These are phyloP conservation scores for Anaspis maculata DNA, from an alignment of 2,888 invertebrate genomes.

Conservation along the genomic window DNA sequence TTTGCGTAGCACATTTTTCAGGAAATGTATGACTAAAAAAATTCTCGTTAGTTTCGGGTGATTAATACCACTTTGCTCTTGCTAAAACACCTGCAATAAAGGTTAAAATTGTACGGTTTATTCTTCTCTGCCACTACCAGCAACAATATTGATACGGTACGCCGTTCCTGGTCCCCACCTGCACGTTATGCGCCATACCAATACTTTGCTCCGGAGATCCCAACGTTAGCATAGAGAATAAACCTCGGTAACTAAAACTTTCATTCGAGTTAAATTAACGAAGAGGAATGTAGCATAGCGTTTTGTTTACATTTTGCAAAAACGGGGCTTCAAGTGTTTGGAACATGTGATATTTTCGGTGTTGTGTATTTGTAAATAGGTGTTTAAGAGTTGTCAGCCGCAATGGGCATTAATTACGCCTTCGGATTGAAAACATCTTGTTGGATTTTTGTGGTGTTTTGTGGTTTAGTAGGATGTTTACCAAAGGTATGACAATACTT, in stretches of 20 bases:
- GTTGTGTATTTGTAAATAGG: background rate
- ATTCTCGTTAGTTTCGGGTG: too few relatives aligned
- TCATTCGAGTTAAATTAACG: conserved; percentile 15
- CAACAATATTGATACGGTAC: too few relatives aligned
- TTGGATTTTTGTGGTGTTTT: conserved; percentile 2
- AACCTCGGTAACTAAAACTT: conserved; percentile 17
- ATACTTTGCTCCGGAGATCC: conserved; percentile 14
- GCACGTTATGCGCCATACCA: too few relatives aligned
- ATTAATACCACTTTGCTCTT: too few relatives aligned
- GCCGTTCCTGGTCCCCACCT: too few relatives aligned
- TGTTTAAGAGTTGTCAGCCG: too few relatives aligned
- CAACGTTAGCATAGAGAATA: conserved; percentile 11
- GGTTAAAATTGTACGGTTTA: too few relatives aligned
- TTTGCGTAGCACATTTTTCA: too few relatives aligned
- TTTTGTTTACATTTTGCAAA: conserved; percentile 2
- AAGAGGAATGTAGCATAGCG: conserved; percentile 9
- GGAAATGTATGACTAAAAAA: too few relatives aligned
- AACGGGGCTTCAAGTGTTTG: background rate
- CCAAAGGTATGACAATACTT: conserved; percentile 4
- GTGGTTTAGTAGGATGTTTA: conserved; percentile 3
- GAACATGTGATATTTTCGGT: conserved; percentile 10
- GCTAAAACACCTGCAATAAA: too few relatives aligned
- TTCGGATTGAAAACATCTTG: background rate
- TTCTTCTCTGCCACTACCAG: too few relatives aligned
- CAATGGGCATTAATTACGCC: too few relatives aligned